Evolutionary conservation across 2,113 vertebrate genomes (phyloP), one percentile per base, ranked within the genome.

Genomic region (Gopherus evgoodei): DNA sequence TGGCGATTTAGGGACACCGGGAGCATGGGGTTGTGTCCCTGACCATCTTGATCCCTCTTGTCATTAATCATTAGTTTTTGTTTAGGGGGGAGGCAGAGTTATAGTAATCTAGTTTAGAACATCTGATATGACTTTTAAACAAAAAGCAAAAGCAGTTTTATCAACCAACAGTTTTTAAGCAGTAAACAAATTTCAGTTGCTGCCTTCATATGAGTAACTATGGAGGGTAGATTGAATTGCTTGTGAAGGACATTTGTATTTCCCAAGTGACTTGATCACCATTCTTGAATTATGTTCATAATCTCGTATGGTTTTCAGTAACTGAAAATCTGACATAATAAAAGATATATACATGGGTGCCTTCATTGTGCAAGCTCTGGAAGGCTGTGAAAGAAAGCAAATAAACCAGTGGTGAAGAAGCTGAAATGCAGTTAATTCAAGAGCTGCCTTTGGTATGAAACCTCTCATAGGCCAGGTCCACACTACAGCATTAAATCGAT

Each of bases 81-180:
- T 72, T 72, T 19, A 10, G 17, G 17, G 65, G 19, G 8, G 65
- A 69, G 65, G n/a, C 14, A 57, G 38, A 92, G 62, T 65, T 87
- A 80, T 11, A 91, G 27, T 62, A 88, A 38, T 14, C 54, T 72
- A 83, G 49, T 54, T 87, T 35, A 59, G 65, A 81, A 50, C 57
- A 88, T 88, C 90, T 94, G 93, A 22, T 0, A 0, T 92, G 57
- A 85, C 53, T 88, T 96, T 27, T 84, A 86, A 88, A 56, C 75
- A 92, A 31, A 69, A 52, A 38, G 35, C 84, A 54, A 65, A 65
- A 90, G 6, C 38, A 88, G 16, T 87, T 96, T 65, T 79, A 17
- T 91, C 17, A 83, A 82, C 52, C 44, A 4, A 38, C 54, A 72
- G 24, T 5, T 92, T 93, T 83, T 65, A 93, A 90, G 57, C 75